These are phyloP conservation scores for Metridium senile DNA, from an alignment of 92 coral and sea anemone genomes.

Conservation along the genomic window DNA sequence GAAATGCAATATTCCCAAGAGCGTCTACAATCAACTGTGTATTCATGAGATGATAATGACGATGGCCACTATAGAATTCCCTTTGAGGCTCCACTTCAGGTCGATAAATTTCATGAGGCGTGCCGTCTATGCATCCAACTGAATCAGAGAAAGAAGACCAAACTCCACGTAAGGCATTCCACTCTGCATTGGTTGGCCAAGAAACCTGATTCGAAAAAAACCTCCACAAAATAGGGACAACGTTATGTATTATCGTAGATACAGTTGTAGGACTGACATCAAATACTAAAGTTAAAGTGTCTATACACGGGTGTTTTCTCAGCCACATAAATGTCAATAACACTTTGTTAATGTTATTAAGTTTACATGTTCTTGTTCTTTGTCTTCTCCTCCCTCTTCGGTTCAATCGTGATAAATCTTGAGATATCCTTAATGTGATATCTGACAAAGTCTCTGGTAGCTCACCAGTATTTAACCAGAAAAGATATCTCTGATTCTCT, in stretches of 20 bases:
- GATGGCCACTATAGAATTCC: slow-evolving; percentile 46
- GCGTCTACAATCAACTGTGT: slow-evolving; percentile 39
- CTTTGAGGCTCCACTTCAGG: slow-evolving; percentile 51
- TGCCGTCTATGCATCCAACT: slow-evolving; percentile 44
- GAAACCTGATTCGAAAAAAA: slow-evolving; percentile 35
- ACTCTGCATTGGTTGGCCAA: slow-evolving; percentile 44
- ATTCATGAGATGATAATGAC: slow-evolving; percentile 45
- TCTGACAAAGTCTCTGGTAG: slow-evolving; percentile 40
- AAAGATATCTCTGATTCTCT: slow-evolving; percentile 45
- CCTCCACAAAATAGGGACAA: slow-evolving; percentile 50
- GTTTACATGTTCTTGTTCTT: slow-evolving; percentile 19
- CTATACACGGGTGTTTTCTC: slow-evolving; percentile 38
- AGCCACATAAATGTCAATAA: slow-evolving; percentile 33
- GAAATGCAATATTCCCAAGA: slow-evolving; percentile 38
- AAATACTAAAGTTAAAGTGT: slow-evolving; percentile 31
- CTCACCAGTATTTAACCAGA: slow-evolving; percentile 52
- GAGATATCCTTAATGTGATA: slow-evolving; percentile 2
- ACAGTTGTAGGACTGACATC: slow-evolving; percentile 43
- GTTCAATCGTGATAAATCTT: slow-evolving; percentile 12
- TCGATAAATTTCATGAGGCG: slow-evolving; percentile 47
- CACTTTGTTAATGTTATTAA: slow-evolving; percentile 26
- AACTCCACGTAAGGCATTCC: slow-evolving; percentile 36
- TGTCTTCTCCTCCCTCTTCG: slow-evolving; percentile 33
- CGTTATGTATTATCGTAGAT: slow-evolving; percentile 29
- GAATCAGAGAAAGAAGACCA: slow-evolving; percentile 37